These are phyloP conservation scores for Nymphalis urticae DNA, from an alignment of 2,888 invertebrate genomes.

Conservation along the genomic window DNA sequence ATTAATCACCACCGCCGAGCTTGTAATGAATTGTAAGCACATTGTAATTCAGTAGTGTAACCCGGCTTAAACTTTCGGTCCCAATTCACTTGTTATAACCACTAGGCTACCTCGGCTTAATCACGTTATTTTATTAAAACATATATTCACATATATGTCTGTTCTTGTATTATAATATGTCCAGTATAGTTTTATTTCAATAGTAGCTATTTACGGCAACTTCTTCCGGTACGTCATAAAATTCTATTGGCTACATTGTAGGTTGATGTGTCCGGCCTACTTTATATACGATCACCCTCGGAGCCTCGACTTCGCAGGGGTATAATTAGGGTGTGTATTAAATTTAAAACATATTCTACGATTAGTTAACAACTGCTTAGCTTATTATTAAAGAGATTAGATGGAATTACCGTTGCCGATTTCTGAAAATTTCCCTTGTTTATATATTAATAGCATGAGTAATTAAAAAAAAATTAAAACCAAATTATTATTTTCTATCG, in stretches of 20 bases:
- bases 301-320: not conserved
- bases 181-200: slow-evolving; percentile 47
- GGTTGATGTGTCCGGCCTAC: slow-evolving; percentile 60
- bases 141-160: not conserved
- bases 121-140: not conserved
- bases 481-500: too few relatives aligned
- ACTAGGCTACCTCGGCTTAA: too few relatives aligned
- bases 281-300: slow-evolving; percentile 20
- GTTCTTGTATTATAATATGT: slow-evolving; percentile 36
- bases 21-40: too few relatives aligned
- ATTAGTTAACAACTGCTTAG: not conserved
- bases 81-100: too few relatives aligned
- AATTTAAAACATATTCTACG: not conserved
- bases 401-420: too few relatives aligned
- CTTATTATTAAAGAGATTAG: too few relatives aligned
- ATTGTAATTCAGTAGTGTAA: too few relatives aligned
- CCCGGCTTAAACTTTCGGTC: too few relatives aligned
- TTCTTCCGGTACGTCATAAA: slow-evolving; percentile 75
- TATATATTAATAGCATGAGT: too few relatives aligned
- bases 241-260: slow-evolving; percentile 77
- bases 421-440: too few relatives aligned
- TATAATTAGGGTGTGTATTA: not conserved
- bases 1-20: too few relatives aligned
- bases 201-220: slow-evolving; percentile 69
- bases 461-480: too few relatives aligned